Evolutionary conservation across 1,140 invertebrate genomes (phyloP).

Genomic region (Apis cerana): DNA sequence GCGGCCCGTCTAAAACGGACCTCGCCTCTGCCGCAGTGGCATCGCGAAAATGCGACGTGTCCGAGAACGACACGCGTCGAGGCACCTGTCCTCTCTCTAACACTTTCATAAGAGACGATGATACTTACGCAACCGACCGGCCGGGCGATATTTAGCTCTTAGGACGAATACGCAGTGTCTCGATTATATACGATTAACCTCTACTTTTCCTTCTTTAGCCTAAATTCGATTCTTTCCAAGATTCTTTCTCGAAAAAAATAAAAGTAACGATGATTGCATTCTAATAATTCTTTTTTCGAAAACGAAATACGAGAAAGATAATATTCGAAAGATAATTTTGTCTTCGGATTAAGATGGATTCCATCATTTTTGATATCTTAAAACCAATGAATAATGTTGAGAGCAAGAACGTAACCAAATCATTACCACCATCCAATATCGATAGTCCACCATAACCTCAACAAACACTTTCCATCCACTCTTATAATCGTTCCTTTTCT

Average conservation of each 20-base stretch:
- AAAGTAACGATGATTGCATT: background rate
- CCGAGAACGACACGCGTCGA: conserved; percentile 34
- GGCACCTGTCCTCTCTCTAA: conserved; percentile 66
- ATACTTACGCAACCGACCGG: conserved; percentile 72
- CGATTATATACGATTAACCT: background rate
- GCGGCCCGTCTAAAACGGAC: conserved; percentile 35
- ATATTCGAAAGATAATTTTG: background rate
- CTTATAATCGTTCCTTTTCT: no score
- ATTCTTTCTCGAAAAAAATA: background rate
- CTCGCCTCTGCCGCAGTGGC: conserved; percentile 17
- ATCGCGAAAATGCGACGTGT: conserved; percentile 57
- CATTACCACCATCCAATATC: no score
- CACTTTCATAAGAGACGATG: conserved; percentile 61
- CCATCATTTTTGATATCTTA: background rate
- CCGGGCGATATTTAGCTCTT: conserved; percentile 74
- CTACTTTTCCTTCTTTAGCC: background rate
- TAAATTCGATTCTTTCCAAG: background rate
- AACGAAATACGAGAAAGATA: background rate
- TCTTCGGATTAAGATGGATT: background rate
- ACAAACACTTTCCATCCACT: background rate
- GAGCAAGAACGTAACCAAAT: background rate
- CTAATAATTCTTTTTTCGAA: background rate
- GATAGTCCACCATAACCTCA: background rate
- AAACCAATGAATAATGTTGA: no score
- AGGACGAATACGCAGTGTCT: conserved; percentile 48